Conservation (phyloP, 2,113 vertebrate genomes). For the Colistium nudipinnis region DNA sequence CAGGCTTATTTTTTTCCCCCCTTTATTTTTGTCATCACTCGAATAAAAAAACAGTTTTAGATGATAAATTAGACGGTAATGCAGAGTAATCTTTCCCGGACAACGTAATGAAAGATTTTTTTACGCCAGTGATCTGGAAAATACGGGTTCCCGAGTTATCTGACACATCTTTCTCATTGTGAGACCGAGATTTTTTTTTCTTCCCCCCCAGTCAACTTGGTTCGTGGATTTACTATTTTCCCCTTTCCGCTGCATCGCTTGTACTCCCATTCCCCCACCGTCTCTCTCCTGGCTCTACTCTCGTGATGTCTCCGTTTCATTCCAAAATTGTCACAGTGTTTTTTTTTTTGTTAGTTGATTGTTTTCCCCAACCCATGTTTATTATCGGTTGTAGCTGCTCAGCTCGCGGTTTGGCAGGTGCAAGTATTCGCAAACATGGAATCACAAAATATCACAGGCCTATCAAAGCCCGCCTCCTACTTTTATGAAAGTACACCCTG, state of each 20-base stretch:
- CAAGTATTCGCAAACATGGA: constrained; percentile 51
- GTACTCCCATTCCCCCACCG: background rate
- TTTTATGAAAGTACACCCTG: constrained; percentile 4
- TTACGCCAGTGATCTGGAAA: constrained; percentile 1
- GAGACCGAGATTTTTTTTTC: constrained; percentile 20
- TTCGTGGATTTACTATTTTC: constrained; percentile 1
- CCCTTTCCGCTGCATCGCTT: background rate
- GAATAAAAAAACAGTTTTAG: constrained; percentile 22
- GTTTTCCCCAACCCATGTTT: constrained; percentile 49
- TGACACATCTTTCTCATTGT: constrained; percentile 12
- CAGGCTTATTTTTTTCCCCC: constrained; percentile 1
- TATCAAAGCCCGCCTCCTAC: constrained; percentile 34
- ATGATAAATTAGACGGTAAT: background rate
- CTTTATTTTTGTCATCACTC: background rate
- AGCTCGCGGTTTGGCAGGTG: constrained; percentile 58
- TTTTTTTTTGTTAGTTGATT: constrained; percentile 59
- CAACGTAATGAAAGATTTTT: constrained; percentile 19
- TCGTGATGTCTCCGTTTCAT: constrained; percentile 25
- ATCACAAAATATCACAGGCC: constrained; percentile 44
- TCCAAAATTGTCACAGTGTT: constrained; percentile 37
- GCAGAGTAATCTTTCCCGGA: constrained; percentile 17
- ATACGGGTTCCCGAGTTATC: constrained; percentile 20
- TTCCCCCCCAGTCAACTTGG: too few relatives aligned
- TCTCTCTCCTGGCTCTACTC: constrained; percentile 7
- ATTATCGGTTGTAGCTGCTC: constrained; percentile 38